Evolutionary conservation across 2,113 vertebrate species (phyloP).

Genomic region (Pycnonotus jocosus): DNA sequence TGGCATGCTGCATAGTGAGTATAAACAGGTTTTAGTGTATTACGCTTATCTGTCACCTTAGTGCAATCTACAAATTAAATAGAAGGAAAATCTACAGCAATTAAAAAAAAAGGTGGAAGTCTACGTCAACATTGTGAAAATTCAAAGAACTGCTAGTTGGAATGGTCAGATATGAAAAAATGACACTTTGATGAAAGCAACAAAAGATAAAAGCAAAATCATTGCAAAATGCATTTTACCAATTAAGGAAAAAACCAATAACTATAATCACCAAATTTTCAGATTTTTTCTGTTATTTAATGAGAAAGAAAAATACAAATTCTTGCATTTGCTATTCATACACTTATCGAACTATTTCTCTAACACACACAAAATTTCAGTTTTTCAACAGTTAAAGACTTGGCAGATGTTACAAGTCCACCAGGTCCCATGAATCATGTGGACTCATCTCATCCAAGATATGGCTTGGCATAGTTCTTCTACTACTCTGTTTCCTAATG

Average conservation of each 20-base stretch:
- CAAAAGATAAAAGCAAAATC: neutral
- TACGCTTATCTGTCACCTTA: neutral
- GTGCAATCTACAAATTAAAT: neutral
- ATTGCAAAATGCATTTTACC: neutral
- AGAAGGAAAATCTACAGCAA: neutral
- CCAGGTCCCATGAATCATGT: neutral
- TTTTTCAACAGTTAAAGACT: neutral
- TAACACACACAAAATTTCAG: neutral
- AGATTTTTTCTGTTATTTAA: neutral
- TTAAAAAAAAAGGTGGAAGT: neutral
- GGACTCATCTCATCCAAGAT: neutral
- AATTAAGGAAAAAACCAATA: neutral
- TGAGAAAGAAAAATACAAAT: neutral
- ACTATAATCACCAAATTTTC: neutral
- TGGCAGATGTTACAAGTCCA: neutral
- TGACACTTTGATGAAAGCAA: constrained; percentile 4
- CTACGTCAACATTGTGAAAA: neutral
- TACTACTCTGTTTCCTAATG: neutral
- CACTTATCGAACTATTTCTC: neutral
- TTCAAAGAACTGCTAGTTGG: neutral
- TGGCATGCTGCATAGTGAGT: constrained; percentile 37
- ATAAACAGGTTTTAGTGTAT: neutral
- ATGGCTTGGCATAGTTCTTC: neutral
- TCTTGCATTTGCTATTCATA: neutral
- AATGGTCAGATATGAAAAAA: constrained; percentile 44